Evolutionary conservation across 2,113 vertebrate genomes (phyloP), one percentile per base, ranked within the genome.

Genomic region (Zeus faber): DNA sequence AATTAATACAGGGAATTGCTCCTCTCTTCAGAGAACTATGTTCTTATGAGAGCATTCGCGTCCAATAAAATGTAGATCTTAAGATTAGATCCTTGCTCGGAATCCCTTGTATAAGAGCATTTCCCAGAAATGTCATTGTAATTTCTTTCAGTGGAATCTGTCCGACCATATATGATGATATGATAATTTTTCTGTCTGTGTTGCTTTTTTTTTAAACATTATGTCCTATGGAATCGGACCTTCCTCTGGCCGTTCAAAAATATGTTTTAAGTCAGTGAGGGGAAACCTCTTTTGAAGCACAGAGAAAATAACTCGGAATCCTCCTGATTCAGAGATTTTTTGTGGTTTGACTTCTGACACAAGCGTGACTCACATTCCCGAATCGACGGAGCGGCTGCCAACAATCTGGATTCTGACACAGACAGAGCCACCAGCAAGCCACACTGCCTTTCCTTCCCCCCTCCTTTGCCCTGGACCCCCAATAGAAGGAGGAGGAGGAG

Each of bases 191-290:
- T 55, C 72, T 53, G 59, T 68, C 67, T 80, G 69, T 81, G 69
- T 80, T 77, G 69, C 57, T 85, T 82, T 81, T 75, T n/a, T n/a
- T n/a, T n/a, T n/a, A n/a, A n/a, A n/a, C 76, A 67, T 63, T 44
- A 62, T 62, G 73, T 72, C 53, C 17, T 67, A 59, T 72, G 62
- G 59, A 77, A 77, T 76, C 62, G 75, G 65, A 72, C 70, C 74
- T 80, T 78, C 74, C 67, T 73, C 67, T 62, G 72, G 62, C 76
- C 66, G 69, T 76, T 65, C 13, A 2, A 49, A 37, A 31, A 68
- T 56, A 67, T 76, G 66, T 75, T 77, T 77, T 71, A 76, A 74
- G 69, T 62, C 35, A n/a, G n/a, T 31, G 63, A 61, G 58, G 71
- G 58, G 66, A 74, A 61, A 69, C 58, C 48, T 71, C 57, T 65